phyloP scores from a whole-genome alignment of 2,888 invertebrate species.

The Dastarcus helophoroides region DNA sequence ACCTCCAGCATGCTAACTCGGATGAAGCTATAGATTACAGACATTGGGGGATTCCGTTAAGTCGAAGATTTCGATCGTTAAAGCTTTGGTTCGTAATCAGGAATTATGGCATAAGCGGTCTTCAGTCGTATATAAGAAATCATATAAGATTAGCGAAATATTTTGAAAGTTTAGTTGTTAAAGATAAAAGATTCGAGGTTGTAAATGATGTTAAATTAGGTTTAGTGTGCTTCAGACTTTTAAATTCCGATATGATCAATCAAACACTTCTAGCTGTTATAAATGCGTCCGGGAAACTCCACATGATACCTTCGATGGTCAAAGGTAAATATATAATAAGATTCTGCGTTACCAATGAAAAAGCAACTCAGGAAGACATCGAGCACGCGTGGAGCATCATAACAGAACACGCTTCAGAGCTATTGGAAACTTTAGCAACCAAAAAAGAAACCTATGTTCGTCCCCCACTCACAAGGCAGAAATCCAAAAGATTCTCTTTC shows the following conservation, averaged over 20 bases:
- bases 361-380: slow-evolving; percentile 63
- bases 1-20: slow-evolving; percentile 70
- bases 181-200: slow-evolving; percentile 64
- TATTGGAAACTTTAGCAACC: slow-evolving; percentile 39
- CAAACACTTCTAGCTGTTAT: slow-evolving; percentile 65
- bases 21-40: slow-evolving; percentile 58
- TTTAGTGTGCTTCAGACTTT: slow-evolving; percentile 66
- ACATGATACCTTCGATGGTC: slow-evolving; percentile 76
- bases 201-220: slow-evolving; percentile 65
- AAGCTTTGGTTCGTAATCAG: slow-evolving; percentile 84
- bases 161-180: slow-evolving; percentile 56
- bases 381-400: slow-evolving; percentile 54
- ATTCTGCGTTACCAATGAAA: slow-evolving; percentile 72
- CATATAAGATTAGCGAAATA: slow-evolving; percentile 66
- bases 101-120: slow-evolving; percentile 67
- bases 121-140: slow-evolving; percentile 75
- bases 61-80: slow-evolving; percentile 70
- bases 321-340: slow-evolving; percentile 60
- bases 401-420: slow-evolving; percentile 46
- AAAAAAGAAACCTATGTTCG: slow-evolving; percentile 36
- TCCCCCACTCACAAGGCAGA: slow-evolving; percentile 40
- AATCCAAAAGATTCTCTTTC: slow-evolving; percentile 45
- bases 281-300: slow-evolving; percentile 72
- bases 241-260: slow-evolving; percentile 57
- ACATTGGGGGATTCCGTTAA: slow-evolving; percentile 82